A percentile compares a stretch with the other conserved stretches of the same genome.
These are phyloP conservation scores for Engystomops pustulosus DNA, from an alignment of 2,113 vertebrate genomes.

Conservation along the genomic window DNA sequence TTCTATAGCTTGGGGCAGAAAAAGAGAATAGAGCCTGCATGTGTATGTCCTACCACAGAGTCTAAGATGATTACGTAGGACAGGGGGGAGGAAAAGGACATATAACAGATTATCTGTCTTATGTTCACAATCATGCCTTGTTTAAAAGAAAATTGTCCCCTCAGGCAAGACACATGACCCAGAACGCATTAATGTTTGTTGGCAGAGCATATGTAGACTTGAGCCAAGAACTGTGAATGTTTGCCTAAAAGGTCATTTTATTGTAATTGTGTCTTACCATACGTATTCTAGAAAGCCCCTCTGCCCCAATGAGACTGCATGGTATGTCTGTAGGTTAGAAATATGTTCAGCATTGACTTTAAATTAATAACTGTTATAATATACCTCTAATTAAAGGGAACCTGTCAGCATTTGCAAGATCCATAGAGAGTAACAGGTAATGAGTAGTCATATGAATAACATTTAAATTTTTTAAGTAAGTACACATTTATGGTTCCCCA, in stretches of 20 bases:
- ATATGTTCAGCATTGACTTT: background rate
- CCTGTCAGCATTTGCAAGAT: background rate
- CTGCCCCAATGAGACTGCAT: constrained; percentile 4
- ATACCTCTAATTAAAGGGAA: background rate
- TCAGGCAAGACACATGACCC: constrained; percentile 55
- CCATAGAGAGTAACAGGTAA: too few relatives aligned
- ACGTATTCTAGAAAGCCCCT: constrained; percentile 18
- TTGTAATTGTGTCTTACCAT: constrained; percentile 47
- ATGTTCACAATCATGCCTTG: constrained; percentile 58
- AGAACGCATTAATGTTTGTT: constrained; percentile 60
- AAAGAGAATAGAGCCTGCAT: constrained; percentile 53
- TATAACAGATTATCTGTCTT: constrained; percentile 60
- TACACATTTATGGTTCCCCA: too few relatives aligned
- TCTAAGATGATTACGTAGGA: constrained; percentile 57
- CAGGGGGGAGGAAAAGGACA: constrained; percentile 58
- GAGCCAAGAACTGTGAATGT: constrained; percentile 57
- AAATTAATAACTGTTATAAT: background rate
- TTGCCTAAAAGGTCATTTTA: constrained; percentile 60
- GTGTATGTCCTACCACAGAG: constrained; percentile 53
- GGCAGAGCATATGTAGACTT: constrained; percentile 47
- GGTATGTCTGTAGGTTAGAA: background rate
- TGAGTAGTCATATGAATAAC: too few relatives aligned
- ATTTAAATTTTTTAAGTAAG: too few relatives aligned
- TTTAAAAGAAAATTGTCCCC: constrained; percentile 60
- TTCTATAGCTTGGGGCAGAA: constrained; percentile 53